Evolutionary conservation across 2,888 invertebrate species (phyloP).

Genomic region (Latrodectus hesperus): DNA sequence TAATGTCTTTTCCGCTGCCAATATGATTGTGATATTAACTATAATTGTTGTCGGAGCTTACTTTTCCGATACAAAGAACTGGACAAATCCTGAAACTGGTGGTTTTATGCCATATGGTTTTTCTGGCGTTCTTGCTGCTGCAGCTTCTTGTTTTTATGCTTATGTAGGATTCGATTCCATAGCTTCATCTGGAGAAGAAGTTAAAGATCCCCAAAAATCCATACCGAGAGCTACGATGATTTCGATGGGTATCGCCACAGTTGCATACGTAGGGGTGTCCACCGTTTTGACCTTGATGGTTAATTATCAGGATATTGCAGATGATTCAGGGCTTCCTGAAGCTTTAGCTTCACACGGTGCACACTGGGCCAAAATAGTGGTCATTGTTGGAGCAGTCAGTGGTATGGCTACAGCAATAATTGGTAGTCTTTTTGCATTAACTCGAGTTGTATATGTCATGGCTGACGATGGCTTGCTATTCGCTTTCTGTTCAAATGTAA

Average conservation of each 20-base stretch:
- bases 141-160: constrained; percentile 93
- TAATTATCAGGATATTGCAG: constrained; percentile 81
- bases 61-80: constrained; percentile 87
- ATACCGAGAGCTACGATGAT: constrained; percentile 89
- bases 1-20: constrained; percentile 87
- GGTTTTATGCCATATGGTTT: constrained; percentile 87
- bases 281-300: constrained; percentile 88
- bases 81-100: constrained; percentile 79
- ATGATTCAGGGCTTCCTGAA: constrained; percentile 84
- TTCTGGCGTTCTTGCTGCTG: constrained; percentile 82
- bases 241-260: constrained; percentile 86
- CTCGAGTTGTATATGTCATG: constrained; percentile 92
- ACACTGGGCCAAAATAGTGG: constrained; percentile 88
- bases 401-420: constrained; percentile 92
- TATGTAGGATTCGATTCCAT: constrained; percentile 95
- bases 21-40: constrained; percentile 83
- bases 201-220: constrained; percentile 79
- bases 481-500: constrained; percentile 75
- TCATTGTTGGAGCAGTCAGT: constrained; percentile 89
- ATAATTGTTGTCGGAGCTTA: constrained; percentile 89
- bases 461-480: constrained; percentile 91
- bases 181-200: constrained; percentile 90
- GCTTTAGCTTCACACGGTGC: constrained; percentile 85
- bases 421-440: constrained; percentile 89
- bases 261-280: constrained; percentile 85